Percentiles rank a stretch among this genome's conserved stretches.
These are phyloP conservation scores for Eira barbara DNA, from an alignment of 2,113 vertebrate genomes.

Conservation along the genomic window DNA sequence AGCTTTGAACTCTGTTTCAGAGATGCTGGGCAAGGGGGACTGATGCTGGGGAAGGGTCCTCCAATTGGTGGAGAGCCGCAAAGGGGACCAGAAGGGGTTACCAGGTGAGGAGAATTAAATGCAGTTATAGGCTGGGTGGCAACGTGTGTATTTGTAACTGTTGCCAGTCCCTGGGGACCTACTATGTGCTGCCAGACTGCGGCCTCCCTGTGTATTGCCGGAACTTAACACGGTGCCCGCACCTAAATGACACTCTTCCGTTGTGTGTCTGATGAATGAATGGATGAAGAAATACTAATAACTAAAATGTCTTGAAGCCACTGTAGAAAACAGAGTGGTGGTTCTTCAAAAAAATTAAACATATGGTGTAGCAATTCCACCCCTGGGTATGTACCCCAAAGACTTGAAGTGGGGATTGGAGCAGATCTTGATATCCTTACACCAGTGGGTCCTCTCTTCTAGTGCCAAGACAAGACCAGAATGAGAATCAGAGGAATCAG, in stretches of 20 bases:
- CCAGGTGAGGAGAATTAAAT: not conserved
- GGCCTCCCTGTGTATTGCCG: not conserved
- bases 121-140: fast-evolving
- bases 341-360: not conserved
- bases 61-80: not conserved
- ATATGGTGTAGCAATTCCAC: not conserved
- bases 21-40: not conserved
- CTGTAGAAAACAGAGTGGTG: not conserved
- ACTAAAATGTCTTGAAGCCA: not conserved
- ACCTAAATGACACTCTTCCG: not conserved
- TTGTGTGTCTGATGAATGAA: not conserved
- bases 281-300: not conserved
- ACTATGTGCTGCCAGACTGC: not conserved
- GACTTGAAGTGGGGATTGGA: not conserved
- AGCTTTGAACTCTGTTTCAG: not conserved
- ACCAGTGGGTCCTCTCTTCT: fast-evolving
- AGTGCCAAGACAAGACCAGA: not conserved
- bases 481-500: not conserved
- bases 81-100: not conserved
- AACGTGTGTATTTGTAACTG: not conserved
- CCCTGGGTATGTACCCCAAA: not conserved
- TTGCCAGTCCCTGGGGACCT: not conserved
- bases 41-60: not conserved
- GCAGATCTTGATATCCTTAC: not conserved
- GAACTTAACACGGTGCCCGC: not conserved